Percentiles rank a stretch among this genome's conserved stretches.
Conservation (phyloP, 2,888 invertebrate species). For the Drosophila pseudotakahashii region DNA sequence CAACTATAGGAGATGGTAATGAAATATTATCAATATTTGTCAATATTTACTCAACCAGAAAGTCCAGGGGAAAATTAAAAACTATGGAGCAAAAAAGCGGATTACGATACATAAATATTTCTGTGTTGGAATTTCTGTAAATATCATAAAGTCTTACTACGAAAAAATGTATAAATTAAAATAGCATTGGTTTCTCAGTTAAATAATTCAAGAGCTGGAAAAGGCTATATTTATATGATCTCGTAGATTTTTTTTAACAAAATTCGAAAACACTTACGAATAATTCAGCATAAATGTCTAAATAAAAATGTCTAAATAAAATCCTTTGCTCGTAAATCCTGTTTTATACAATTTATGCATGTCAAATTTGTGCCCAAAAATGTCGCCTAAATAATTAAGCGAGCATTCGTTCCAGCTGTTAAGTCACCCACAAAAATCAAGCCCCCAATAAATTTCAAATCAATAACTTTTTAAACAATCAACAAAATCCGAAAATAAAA, state of each 20-base stretch:
- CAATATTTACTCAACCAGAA: slow-evolving; percentile 25
- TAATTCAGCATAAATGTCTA: too few species aligned
- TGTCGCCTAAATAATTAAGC: slow-evolving; percentile 16
- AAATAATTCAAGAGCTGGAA: too few species aligned
- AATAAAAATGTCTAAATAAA: too few species aligned
- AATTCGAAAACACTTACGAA: neutral
- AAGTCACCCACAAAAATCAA: slow-evolving; percentile 6
- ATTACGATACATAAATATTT: slow-evolving; percentile 20
- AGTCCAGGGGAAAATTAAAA: slow-evolving; percentile 22
- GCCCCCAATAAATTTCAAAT: slow-evolving; percentile 15
- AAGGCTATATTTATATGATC: neutral
- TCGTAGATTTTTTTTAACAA: too few species aligned
- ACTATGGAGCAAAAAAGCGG: slow-evolving; percentile 4
- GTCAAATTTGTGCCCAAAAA: neutral
- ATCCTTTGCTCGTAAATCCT: neutral
- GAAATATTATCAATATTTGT: slow-evolving; percentile 45
- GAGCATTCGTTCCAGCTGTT: slow-evolving; percentile 2
- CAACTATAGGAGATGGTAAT: slow-evolving; percentile 20
- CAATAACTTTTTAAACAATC: slow-evolving; percentile 29
- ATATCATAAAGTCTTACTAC: neutral
- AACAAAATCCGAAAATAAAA: slow-evolving; percentile 9
- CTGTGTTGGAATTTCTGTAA: neutral
- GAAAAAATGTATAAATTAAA: neutral
- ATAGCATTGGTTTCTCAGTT: too few species aligned
- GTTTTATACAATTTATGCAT: neutral